Percentiles rank a stretch among this genome's conserved stretches.
Evolutionary conservation across 2,888 invertebrate genomes (phyloP).

Genomic region (Mallateleia sp.): DNA sequence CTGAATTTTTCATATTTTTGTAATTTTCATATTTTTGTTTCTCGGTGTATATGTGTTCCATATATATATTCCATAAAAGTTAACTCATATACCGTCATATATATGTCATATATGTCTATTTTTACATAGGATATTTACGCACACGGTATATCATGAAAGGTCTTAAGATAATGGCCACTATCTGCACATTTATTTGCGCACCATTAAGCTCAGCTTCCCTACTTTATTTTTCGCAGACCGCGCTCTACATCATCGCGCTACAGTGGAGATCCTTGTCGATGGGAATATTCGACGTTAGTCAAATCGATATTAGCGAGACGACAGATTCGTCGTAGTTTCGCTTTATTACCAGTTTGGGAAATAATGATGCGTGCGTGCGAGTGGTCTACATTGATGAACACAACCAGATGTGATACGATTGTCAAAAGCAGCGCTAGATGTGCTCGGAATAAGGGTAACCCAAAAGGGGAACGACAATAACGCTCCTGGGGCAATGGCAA

Average conservation of each 20-base stretch:
- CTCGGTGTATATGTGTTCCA: too few relatives aligned
- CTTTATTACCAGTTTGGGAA: constrained; percentile 71
- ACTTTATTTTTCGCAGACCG: constrained; percentile 57
- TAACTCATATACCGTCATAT: too few relatives aligned
- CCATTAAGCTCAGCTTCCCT: constrained; percentile 64
- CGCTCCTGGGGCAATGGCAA: constrained; percentile 42
- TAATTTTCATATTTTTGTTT: too few relatives aligned
- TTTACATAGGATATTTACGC: constrained; percentile 46
- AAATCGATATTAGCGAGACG: constrained; percentile 67
- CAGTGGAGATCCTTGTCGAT: constrained; percentile 14
- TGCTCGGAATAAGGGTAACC: constrained; percentile 54
- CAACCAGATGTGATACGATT: constrained; percentile 74
- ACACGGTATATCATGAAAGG: constrained; percentile 37
- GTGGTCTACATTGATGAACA: constrained; percentile 70
- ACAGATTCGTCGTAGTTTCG: constrained; percentile 68
- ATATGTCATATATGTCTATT: too few relatives aligned
- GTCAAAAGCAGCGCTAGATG: constrained; percentile 58
- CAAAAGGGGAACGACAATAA: constrained; percentile 57
- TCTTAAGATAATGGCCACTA: constrained; percentile 56
- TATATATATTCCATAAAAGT: too few relatives aligned
- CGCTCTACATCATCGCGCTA: constrained; percentile 35
- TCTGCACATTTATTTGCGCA: constrained; percentile 66
- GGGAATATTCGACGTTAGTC: constrained; percentile 42
- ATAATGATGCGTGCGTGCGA: constrained; percentile 70
- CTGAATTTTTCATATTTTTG: too few relatives aligned